Evolutionary conservation across 2,888 invertebrate genomes (phyloP), one percentile per base, ranked within the genome.

Genomic region (Chrysodeixis includens): DNA sequence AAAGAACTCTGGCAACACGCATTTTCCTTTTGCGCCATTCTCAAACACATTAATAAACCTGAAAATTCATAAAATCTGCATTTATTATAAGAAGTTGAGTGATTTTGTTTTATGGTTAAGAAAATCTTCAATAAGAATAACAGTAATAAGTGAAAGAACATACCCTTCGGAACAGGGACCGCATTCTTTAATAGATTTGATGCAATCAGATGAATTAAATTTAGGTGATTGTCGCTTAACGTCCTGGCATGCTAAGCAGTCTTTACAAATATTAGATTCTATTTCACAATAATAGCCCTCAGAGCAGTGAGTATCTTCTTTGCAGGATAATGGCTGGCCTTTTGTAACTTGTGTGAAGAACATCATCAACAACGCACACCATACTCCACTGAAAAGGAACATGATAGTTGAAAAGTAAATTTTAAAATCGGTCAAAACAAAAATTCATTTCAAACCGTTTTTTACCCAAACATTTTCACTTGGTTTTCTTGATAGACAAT

Each of bases 171-270:
- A 44, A 60, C 78, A 78, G 20, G 66, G 66, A n/a, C 78, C 78
- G 56, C 78, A 78, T 12, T n/a, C 58, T 9, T 52, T 18, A 6
- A 67, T 44, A 18, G 67, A 65, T 26, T 61, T 67, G 6, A 74
- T 66, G 51, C 78, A 78, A 14, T 59, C 60, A 16, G 18, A 6
- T 30, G 67, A 54, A 12, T 68, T 49, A 7, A 57, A 56, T 5
- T 62, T 52, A 9, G 79, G 78, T 6, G 70, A 56, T 12, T 82
- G 79, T 2, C 91, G 86, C 30, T 87, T 85, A 35, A 87, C 74
- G 30, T 84, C 75, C 30, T 83, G 81, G 66, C 92, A 92, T 12
- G 74, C 64, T 40, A 90, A 70, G 64, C 92, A 92, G 59, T 82
- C 66, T 26, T 74, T 83, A 62, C 92, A 92, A 14, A 70, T 58